Conservation (phyloP, 2,888 invertebrate species). For the Caenorhabditis sp. region DNA sequence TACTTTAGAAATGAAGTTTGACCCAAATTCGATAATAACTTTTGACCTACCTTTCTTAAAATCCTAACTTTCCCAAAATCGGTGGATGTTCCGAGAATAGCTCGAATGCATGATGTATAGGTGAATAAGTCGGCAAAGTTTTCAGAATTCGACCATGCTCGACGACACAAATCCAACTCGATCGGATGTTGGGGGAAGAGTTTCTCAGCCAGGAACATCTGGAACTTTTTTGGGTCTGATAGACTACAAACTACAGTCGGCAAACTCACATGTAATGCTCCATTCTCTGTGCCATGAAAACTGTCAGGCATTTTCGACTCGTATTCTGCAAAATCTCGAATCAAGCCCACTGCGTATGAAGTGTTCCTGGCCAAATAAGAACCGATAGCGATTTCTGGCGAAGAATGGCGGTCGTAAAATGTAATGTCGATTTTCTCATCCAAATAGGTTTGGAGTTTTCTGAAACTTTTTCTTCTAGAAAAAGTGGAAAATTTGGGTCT, state of each 20-base stretch:
- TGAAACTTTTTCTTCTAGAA: too few relatives aligned
- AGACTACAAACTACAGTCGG: too few relatives aligned
- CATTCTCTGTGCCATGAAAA: conserved; percentile 72
- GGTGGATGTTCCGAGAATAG: conserved; percentile 68
- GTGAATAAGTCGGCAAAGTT: conserved; percentile 70
- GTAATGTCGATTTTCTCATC: conserved; percentile 50
- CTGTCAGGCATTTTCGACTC: conserved; percentile 66
- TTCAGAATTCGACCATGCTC: conserved; percentile 65
- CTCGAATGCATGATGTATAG: conserved; percentile 75
- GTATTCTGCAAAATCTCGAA: conserved; percentile 64
- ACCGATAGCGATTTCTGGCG: conserved; percentile 63
- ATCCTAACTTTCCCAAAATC: conserved; percentile 65
- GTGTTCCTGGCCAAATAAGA: conserved; percentile 62
- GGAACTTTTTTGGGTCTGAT: not conserved
- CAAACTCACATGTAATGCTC: conserved; percentile 64
- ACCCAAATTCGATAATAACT: not conserved
- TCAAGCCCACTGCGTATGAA: not conserved
- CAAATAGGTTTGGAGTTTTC: conserved; percentile 64
- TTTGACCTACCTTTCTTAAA: conserved; percentile 55
- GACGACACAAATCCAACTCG: conserved; percentile 48
- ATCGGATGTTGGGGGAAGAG: conserved; percentile 25
- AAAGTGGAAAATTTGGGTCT: not conserved
- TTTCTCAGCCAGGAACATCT: conserved; percentile 59
- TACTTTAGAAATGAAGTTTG: too few relatives aligned
- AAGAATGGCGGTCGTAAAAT: conserved; percentile 67